Evolutionary conservation across 2,797 vertebrate species (phyloP).

Genomic region (Acipenser oxyrinchus): DNA sequence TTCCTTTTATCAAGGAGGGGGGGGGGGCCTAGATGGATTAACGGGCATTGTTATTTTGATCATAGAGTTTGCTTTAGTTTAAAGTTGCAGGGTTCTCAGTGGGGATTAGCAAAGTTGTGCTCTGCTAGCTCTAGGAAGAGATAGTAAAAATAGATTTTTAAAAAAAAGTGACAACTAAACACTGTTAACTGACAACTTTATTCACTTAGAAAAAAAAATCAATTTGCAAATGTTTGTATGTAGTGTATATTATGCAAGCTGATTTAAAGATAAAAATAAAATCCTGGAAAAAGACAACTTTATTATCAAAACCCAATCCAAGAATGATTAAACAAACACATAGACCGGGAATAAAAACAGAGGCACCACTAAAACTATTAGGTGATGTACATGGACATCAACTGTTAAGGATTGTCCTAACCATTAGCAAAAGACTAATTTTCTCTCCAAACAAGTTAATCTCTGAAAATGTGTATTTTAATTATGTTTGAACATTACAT

Average conservation of each 20-base stretch:
- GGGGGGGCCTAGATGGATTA: too few species aligned
- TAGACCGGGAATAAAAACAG: slow-evolving; percentile 26
- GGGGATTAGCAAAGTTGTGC: too few species aligned
- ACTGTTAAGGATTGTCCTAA: slow-evolving; percentile 31
- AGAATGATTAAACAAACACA: slow-evolving; percentile 31
- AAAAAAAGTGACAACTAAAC: too few species aligned
- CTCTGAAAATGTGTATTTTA: neutral
- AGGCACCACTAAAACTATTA: slow-evolving; percentile 19
- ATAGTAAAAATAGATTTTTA: too few species aligned
- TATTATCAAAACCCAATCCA: slow-evolving; percentile 47
- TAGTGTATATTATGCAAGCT: slow-evolving; percentile 66
- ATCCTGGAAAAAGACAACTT: slow-evolving; percentile 58
- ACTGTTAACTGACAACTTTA: slow-evolving; percentile 48
- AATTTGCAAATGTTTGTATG: slow-evolving; percentile 50
- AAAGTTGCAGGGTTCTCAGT: neutral
- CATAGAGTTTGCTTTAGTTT: too few species aligned
- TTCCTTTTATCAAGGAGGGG: too few species aligned
- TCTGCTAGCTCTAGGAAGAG: too few species aligned
- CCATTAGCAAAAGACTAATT: neutral
- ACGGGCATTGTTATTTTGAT: too few species aligned
- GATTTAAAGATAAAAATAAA: slow-evolving; percentile 53
- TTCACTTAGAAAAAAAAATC: slow-evolving; percentile 42
- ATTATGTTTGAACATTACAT: neutral
- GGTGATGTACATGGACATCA: slow-evolving; percentile 4
- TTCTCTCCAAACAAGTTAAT: too few species aligned